Evolutionary conservation across 2,113 vertebrate species (phyloP), one percentile per base, ranked within the genome.

Genomic region (Mobula birostris): DNA sequence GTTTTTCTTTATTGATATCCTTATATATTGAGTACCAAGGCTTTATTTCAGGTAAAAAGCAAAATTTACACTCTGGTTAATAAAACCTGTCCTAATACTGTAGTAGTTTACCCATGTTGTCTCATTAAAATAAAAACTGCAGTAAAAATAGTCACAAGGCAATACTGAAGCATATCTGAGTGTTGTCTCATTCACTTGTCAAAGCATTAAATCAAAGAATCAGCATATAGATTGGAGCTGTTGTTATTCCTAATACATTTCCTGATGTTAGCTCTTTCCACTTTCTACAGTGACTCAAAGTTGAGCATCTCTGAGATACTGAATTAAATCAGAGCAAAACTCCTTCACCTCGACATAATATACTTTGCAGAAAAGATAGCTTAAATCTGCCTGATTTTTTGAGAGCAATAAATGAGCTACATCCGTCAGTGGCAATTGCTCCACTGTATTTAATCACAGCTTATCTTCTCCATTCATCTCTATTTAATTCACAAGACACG

Each of bases 151-250:
- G 88, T 63, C 88, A 92, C 32, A 68, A 68, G 66, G 87, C n/a
- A 63, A 91, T 32, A 91, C 87, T 32, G 90, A 92, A 72, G 6
- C 87, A 92, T 92, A 90, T 17, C 14, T 68, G 61, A 91, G 36
- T 27, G 32, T 92, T 70, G 63, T 91, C 61, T n/a, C 12, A 15
- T 91, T 91, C 66, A 66, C 88, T 91, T 29, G 15, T 72, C 66
- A 48, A 92, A 72, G 90, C 40, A 72, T 72, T 92, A 92, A 92
- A 92, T 72, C 90, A 92, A 92, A 92, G 66, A 66, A 68, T 72
- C 66, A 72, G 7, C 61, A 92, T 70, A 92, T 92, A 40, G 90
- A 92, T 92, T 92, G 66, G 66, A 24, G 19, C 2, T 92, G 66
- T 72, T 92, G 72, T 74, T 40, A 92, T 66, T 40, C 66, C 36